phyloP scores from a whole-genome alignment of 2,797 vertebrate genomes.

The Ispidina lecontei region DNA sequence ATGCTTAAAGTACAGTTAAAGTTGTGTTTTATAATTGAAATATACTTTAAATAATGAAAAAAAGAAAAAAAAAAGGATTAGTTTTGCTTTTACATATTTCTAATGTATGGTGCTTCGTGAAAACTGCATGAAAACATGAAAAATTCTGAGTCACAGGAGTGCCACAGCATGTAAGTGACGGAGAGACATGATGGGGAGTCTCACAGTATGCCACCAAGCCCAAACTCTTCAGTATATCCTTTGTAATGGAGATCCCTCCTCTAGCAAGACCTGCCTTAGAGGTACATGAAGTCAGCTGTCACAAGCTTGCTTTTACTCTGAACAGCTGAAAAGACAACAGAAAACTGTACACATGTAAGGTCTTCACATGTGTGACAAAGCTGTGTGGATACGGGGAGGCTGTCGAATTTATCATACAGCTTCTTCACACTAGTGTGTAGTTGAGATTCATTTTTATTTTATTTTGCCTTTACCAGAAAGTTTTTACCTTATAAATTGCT shows the following conservation, averaged over 20 bases:
- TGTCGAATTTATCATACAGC: not conserved
- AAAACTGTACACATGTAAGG: not conserved
- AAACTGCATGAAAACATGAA: not conserved
- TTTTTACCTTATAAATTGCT: slow-evolving; percentile 18
- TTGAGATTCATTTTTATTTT: not conserved
- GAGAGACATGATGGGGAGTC: not conserved
- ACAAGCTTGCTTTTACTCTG: not conserved
- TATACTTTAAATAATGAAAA: not conserved
- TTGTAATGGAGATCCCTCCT: not conserved
- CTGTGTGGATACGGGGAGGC: not conserved
- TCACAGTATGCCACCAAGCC: not conserved
- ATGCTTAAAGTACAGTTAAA: not conserved
- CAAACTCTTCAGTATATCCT: not conserved
- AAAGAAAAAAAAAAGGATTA: not conserved
- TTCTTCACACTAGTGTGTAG: not conserved
- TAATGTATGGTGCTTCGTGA: not conserved
- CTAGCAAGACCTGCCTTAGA: not conserved
- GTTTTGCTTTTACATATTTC: not conserved
- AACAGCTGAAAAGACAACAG: not conserved
- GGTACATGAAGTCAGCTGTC: not conserved
- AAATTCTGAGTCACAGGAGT: not conserved
- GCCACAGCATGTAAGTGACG: not conserved
- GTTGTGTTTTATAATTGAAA: not conserved
- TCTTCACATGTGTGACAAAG: not conserved
- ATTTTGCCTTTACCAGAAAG: not conserved